A percentile compares a stretch with the other conserved stretches of the same genome.
phyloP scores from a whole-genome alignment of 1,140 invertebrate genomes.

The Cydia amplana region DNA sequence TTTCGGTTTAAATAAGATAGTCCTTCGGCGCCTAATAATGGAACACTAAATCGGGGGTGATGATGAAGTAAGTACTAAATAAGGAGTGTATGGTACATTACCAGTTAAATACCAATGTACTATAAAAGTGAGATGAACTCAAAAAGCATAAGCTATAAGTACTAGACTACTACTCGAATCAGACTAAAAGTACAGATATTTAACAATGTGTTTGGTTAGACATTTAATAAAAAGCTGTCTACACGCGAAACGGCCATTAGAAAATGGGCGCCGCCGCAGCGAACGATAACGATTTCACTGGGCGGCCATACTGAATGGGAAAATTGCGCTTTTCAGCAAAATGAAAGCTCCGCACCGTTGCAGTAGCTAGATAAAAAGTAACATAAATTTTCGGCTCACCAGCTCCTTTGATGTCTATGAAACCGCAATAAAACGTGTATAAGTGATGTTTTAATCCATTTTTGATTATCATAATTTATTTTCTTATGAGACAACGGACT shows the following conservation, averaged over 20 bases:
- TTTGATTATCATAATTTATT: background rate
- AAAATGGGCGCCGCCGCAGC: conserved; percentile 65
- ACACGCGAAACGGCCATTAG: conserved; percentile 72
- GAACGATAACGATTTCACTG: conserved; percentile 70
- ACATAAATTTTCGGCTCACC: conserved; percentile 61
- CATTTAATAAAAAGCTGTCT: conserved; percentile 63
- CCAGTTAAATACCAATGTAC: too few species aligned
- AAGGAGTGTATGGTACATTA: too few species aligned
- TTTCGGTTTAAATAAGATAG: background rate
- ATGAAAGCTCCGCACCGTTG: conserved; percentile 67
- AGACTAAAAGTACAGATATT: conserved; percentile 33
- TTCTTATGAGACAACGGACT: background rate
- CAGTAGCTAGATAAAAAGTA: conserved; percentile 65
- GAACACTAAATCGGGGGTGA: too few species aligned
- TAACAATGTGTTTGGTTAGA: conserved; percentile 44
- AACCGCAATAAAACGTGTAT: conserved; percentile 48
- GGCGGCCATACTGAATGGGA: conserved; percentile 70
- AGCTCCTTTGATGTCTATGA: conserved; percentile 57
- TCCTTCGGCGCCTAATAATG: too few species aligned
- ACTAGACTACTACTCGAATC: background rate
- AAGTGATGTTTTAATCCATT: conserved; percentile 40
- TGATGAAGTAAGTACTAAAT: too few species aligned
- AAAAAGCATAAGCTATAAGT: background rate
- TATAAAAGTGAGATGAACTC: background rate
- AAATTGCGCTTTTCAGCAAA: conserved; percentile 76